Base-by-base conservation (phyloP, 2,113 vertebrate species). In the Callipepla squamata region DNA sequence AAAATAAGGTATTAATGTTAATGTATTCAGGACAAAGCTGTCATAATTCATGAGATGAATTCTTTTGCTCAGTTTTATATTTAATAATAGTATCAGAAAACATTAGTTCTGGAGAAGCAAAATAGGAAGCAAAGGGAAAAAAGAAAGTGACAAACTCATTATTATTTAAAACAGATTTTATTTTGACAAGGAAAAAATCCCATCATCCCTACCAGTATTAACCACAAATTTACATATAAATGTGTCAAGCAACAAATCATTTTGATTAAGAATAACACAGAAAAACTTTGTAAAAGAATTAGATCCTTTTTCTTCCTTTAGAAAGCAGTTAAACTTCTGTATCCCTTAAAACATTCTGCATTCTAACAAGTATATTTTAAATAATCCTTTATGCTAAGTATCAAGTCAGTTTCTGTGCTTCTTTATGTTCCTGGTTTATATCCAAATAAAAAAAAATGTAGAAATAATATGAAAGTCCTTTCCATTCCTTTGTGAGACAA, bases 51-150 rank as follows among this genome's bases (percentile, higher is more conserved):
- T 36, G 47, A 84, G 67, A 77, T 53, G 17, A 51, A 59, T 78
- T 69, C 50, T 47, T 53, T 34, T 21, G 45, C 44, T 76, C 65
- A 11, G 6, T 75, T 80, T 75, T 70, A 53, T 85, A 68, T 90
- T 95, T 90, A 92, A 88, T 88, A 94, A 84, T 14, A 77, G 51
- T 48, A 90, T 82, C 69, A 80, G 51, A 76, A 94, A 91, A 69
- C 26, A 90, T 92, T 87, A 61, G 93, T 91, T 87, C 55, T 45
- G 59, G 68, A 85, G 65, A 86, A 75, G 58, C 50, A 94, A 70
- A 88, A 91, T 80, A 57, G 26, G 59, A 55, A 78, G 44, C 42
- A 61, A 80, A 75, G 9, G 38, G 48, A 70, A 92, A 70, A 91
- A 1, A 74, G n/a, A 21, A 75, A 96, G 34, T 91, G 79, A 84